Conservation (phyloP, 2,797 vertebrate genomes). For the Macroramphosus scolopax region DNA sequence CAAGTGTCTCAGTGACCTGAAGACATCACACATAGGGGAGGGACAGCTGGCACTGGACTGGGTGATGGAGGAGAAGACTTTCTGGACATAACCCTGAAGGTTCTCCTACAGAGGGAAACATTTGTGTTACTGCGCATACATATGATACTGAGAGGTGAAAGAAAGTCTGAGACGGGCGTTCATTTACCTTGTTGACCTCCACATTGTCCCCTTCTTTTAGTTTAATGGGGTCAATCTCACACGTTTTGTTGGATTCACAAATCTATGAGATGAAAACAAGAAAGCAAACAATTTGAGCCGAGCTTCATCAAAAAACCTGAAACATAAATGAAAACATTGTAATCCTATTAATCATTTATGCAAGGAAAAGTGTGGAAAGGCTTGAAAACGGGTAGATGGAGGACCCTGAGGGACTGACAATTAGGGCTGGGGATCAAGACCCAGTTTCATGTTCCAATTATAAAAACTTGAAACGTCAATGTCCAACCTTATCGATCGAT, state of each 20-base stretch:
- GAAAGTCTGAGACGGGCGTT: neutral
- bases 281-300: slow-evolving; percentile 2
- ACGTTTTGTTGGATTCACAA: slow-evolving; percentile 93
- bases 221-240: slow-evolving; percentile 96
- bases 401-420: no score
- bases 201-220: slow-evolving; percentile 95
- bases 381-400: no score
- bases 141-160: no score
- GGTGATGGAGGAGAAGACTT: slow-evolving; percentile 93
- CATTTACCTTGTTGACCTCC: slow-evolving; percentile 90
- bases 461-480: no score
- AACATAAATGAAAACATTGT: no score
- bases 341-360: no score
- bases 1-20: slow-evolving; percentile 91
- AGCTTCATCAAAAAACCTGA: no score
- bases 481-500: no score
- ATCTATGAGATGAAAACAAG: slow-evolving; percentile 78
- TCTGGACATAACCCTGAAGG: slow-evolving; percentile 94
- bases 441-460: no score
- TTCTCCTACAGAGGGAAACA: slow-evolving; percentile 84
- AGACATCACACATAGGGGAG: slow-evolving; percentile 96
- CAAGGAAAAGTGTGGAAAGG: no score
- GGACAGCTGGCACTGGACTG: slow-evolving; percentile 94
- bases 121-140: no score
- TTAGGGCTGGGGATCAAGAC: no score